Evolutionary conservation across 1,140 invertebrate genomes (phyloP).

Genomic region (Eupeodes corollae): DNA sequence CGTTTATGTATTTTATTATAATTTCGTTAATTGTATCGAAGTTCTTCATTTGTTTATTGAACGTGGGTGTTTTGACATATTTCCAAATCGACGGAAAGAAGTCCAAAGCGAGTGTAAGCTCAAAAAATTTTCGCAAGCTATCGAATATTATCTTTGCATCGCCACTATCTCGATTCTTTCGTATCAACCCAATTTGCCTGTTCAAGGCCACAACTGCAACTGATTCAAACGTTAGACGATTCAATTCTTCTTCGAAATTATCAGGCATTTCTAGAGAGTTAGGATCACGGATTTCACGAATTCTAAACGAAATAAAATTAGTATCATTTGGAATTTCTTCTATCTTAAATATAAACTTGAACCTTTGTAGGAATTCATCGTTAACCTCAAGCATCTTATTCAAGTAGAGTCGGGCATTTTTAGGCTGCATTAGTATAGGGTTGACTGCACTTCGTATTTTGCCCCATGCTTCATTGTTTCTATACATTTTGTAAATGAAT

Average conservation of each 20-base stretch:
- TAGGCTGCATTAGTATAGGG: slow-evolving; percentile 5
- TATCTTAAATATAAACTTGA: too few relatives aligned
- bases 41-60: slow-evolving; percentile 41
- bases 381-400: slow-evolving; percentile 1
- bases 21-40: slow-evolving; percentile 25
- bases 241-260: slow-evolving; percentile 47
- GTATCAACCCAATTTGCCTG: slow-evolving; percentile 36
- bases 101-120: slow-evolving; percentile 49
- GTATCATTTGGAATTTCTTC: not conserved
- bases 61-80: slow-evolving; percentile 43
- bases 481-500: too few relatives aligned
- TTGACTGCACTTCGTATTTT: slow-evolving; percentile 3
- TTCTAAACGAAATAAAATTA: slow-evolving; percentile 15
- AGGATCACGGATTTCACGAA: slow-evolving; percentile 38
- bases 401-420: slow-evolving; percentile 1
- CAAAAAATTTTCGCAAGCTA: slow-evolving; percentile 31
- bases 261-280: slow-evolving; percentile 41
- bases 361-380: slow-evolving; percentile 5
- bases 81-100: slow-evolving; percentile 51
- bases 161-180: slow-evolving; percentile 38
- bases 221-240: slow-evolving; percentile 55
- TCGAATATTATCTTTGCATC: not conserved
- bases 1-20: slow-evolving; percentile 15
- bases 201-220: slow-evolving; percentile 54
- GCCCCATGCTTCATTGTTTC: not conserved